Conservation (phyloP, 37 sponge, comb jelly and placozoan genomes). For the Theonella swinhoei region DNA sequence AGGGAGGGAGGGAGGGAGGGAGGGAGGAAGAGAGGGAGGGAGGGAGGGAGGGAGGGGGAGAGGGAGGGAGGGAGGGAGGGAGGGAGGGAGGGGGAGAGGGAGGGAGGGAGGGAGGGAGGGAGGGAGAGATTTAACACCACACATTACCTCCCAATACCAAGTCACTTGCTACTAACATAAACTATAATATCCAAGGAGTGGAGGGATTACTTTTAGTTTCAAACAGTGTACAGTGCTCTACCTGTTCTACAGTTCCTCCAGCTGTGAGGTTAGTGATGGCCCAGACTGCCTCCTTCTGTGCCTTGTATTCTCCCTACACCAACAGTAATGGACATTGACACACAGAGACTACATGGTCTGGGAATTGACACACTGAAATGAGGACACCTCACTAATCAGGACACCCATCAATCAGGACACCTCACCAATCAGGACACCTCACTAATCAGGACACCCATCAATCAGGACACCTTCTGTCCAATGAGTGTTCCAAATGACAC, state of each 20-base stretch:
- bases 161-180: no score
- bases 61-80: not conserved
- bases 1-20: not conserved
- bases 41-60: not conserved
- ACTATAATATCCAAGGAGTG: no score
- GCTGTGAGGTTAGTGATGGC: conserved; percentile 97
- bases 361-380: no score
- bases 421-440: no score
- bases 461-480: no score
- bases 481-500: not conserved
- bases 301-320: conserved; percentile 86
- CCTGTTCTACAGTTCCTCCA: conserved; percentile 89
- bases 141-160: not conserved
- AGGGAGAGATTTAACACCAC: no score
- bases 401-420: no score
- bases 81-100: not conserved
- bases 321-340: no score
- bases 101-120: not conserved
- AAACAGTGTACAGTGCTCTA: not conserved
- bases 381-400: no score
- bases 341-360: not conserved
- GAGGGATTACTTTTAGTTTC: not conserved
- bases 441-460: no score
- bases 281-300: conserved; percentile 97
- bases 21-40: not conserved